Percentiles rank a stretch among this genome's conserved stretches.
Conservation (phyloP, 1,140 invertebrate genomes). For the Asbolus verrucosus region DNA sequence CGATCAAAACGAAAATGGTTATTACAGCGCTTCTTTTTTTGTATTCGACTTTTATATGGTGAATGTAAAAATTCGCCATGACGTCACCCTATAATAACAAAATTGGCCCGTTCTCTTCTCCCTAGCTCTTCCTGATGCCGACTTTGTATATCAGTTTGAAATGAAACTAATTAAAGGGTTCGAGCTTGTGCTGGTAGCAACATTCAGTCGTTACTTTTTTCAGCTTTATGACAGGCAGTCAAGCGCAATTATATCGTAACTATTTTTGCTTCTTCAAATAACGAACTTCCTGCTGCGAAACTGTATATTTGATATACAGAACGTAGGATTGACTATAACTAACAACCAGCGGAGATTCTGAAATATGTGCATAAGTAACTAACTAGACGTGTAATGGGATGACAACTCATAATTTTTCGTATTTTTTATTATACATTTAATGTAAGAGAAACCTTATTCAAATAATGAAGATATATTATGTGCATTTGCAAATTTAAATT, state of each 20-base stretch:
- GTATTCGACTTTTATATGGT: neutral
- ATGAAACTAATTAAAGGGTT: conserved; percentile 32
- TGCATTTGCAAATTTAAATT: conserved; percentile 38
- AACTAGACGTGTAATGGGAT: conserved; percentile 45
- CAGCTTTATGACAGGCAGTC: conserved; percentile 22
- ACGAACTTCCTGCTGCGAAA: conserved; percentile 41
- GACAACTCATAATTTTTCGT: conserved; percentile 35
- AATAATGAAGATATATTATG: conserved; percentile 33
- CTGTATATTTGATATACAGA: conserved; percentile 44
- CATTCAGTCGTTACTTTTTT: conserved; percentile 4
- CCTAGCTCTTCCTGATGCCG: neutral
- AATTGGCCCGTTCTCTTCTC: conserved; percentile 8
- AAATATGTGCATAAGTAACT: conserved; percentile 46
- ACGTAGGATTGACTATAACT: conserved; percentile 41
- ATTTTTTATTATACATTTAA: conserved; percentile 9
- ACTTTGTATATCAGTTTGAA: conserved; percentile 1
- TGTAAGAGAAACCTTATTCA: conserved; percentile 14
- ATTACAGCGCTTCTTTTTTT: neutral
- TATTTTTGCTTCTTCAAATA: conserved; percentile 42
- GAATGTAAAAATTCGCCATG: neutral
- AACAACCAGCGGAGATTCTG: conserved; percentile 35
- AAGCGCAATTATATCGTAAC: conserved; percentile 42
- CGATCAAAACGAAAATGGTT: neutral
- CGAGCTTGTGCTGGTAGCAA: neutral
- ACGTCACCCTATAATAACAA: neutral